Conservation (phyloP, 2,888 invertebrate species). For the Nebria brevicollis region DNA sequence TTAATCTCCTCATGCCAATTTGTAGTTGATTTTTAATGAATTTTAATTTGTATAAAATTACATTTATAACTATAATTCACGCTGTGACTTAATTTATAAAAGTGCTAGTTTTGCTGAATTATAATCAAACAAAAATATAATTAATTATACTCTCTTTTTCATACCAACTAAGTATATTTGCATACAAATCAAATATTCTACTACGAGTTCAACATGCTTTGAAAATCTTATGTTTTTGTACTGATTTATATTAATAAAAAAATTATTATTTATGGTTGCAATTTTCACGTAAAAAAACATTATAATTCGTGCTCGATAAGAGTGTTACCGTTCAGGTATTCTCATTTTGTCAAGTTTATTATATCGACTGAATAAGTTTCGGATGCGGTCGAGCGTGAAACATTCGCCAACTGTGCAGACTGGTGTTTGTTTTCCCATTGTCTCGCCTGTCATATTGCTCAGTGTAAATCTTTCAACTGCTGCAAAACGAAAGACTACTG, state of each 20-base stretch:
- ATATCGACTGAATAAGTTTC: slow-evolving; percentile 32
- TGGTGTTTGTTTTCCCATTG: slow-evolving; percentile 44
- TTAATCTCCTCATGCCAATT: neutral
- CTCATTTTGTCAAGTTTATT: neutral
- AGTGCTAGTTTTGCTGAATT: neutral
- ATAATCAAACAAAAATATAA: too few relatives aligned
- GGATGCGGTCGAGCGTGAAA: slow-evolving; percentile 40
- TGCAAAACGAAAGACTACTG: neutral
- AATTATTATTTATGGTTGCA: too few relatives aligned
- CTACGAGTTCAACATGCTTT: too few relatives aligned
- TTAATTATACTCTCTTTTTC: too few relatives aligned
- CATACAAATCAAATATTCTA: too few relatives aligned
- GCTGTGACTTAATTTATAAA: neutral
- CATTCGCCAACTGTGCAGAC: slow-evolving; percentile 16
- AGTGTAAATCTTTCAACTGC: slow-evolving; percentile 37
- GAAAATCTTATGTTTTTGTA: too few relatives aligned
- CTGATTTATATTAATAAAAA: too few relatives aligned
- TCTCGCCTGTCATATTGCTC: slow-evolving; percentile 33
- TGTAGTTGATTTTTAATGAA: neutral
- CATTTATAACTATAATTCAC: neutral
- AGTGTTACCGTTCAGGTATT: too few relatives aligned
- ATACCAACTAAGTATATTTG: too few relatives aligned
- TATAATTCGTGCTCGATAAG: too few relatives aligned
- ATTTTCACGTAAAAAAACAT: too few relatives aligned
- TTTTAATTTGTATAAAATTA: neutral